These are phyloP conservation scores for Tympanuchus pallidicinctus DNA, from an alignment of 2,113 vertebrate genomes.

Conservation along the genomic window DNA sequence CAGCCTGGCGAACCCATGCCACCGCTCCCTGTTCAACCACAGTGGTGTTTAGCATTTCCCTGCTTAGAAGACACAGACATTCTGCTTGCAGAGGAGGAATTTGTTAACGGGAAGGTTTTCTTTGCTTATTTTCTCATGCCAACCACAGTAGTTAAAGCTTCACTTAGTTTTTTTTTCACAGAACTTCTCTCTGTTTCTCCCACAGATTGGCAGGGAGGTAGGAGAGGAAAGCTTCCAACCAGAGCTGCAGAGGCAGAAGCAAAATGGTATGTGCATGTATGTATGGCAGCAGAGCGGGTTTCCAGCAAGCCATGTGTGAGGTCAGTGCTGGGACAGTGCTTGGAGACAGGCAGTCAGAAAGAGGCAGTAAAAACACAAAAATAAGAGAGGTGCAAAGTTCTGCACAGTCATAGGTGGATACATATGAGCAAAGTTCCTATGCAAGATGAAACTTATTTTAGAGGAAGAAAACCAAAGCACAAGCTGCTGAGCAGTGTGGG, in stretches of 20 bases:
- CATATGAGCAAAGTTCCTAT: background rate
- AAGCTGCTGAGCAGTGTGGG: background rate
- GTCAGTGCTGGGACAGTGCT: background rate
- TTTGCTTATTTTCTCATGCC: background rate
- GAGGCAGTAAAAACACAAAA: background rate
- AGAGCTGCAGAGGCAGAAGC: constrained; percentile 51
- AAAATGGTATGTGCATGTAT: constrained; percentile 53
- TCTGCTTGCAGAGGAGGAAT: background rate
- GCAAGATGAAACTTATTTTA: background rate
- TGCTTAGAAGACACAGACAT: background rate
- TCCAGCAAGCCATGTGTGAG: background rate
- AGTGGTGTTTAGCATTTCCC: background rate
- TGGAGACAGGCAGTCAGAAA: background rate
- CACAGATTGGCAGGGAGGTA: background rate
- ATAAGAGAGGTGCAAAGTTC: background rate
- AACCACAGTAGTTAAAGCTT: background rate
- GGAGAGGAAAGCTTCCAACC: background rate
- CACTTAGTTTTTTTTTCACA: constrained; percentile 12
- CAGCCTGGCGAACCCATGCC: background rate
- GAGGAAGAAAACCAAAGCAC: background rate
- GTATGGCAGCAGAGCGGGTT: background rate
- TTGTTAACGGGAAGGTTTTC: background rate
- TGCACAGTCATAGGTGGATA: background rate
- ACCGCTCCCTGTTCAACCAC: background rate
- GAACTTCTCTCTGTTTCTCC: background rate